Evolutionary conservation across 2,113 vertebrate genomes (phyloP), one percentile per base, ranked within the genome.

Genomic region (Triplophysa rosa): DNA sequence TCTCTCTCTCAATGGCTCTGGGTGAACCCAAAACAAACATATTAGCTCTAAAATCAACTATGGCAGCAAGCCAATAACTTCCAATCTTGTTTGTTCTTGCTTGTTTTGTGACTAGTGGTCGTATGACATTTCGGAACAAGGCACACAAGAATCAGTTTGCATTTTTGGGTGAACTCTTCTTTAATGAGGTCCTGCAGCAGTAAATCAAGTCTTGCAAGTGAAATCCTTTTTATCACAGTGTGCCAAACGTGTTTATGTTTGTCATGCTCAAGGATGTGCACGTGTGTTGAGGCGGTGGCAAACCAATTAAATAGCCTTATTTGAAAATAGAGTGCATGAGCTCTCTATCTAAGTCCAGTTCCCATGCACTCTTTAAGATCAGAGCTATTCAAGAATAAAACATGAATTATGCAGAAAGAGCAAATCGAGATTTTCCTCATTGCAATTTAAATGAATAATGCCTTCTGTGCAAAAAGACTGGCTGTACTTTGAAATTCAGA

Each of bases 391-490:
- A 52, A 52, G 52, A 65, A 66, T 67, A 9, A 26, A 10, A 14
- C 23, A 74, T 67, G 26, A 75, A 67, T 75, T 59, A 75, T 67
- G 70, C 52, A 81, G 23, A 81, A 26, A 11, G n/a, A 59, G 59
- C 70, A 67, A 75, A 59, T 47, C 62, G 59, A 67, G 37, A 37
- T 56, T 78, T 67, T n/a, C n/a, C 63, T 64, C 69, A 45, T 33
- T 52, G 70, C 49, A 52, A 65, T 67, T 67, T 54, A 81, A 33
- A 75, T 21, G 52, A 67, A 56, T 21, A n/a, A 67, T 66, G 45
- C 29, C 78, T 56, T 0, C n/a, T 37, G 54, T 52, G 65, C n/a
- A 29, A 19, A 73, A 19, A 19, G 2, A 19, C 52, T 56, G 17
- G 17, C 16, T n/a, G 52, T 56, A 19, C 52, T 56, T 56, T 56